Evolutionary conservation across 64 coral and sea anemone species (phyloP).

Genomic region (Astreopora myriophthalma): DNA sequence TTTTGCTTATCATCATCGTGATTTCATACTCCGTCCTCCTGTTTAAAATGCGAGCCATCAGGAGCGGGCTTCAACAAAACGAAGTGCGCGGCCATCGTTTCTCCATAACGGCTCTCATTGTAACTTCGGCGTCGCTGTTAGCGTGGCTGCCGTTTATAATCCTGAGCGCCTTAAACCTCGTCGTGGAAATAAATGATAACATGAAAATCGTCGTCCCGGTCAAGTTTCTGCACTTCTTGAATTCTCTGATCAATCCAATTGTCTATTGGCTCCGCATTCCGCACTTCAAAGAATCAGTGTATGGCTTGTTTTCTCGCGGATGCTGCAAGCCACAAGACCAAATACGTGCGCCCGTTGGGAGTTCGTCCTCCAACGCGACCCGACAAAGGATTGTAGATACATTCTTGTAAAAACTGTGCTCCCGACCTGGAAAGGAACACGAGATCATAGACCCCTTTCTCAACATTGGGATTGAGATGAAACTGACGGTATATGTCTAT

Average conservation of each 20-base stretch:
- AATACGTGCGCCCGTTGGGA: neutral
- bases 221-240: constrained; percentile 18
- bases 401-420: too few species aligned
- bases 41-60: neutral
- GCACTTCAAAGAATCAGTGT: neutral
- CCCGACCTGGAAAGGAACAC: too few species aligned
- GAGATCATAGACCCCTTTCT: too few species aligned
- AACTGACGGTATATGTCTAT: too few species aligned
- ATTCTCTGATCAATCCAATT: neutral
- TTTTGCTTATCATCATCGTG: neutral
- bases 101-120: neutral
- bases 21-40: neutral
- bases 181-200: neutral
- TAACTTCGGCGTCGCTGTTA: neutral
- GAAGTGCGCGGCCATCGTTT: neutral
- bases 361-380: neutral
- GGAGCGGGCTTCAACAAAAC: neutral
- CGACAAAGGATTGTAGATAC: too few species aligned
- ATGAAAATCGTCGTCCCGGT: neutral
- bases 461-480: too few species aligned
- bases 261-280: constrained; percentile 31
- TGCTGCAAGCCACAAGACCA: neutral
- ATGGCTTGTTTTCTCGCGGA: neutral
- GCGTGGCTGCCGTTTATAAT: constrained; percentile 31
- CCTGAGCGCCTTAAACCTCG: constrained; percentile 10